phyloP scores from a whole-genome alignment of 2,888 invertebrate genomes.

The Neocrepidodera transversa region DNA sequence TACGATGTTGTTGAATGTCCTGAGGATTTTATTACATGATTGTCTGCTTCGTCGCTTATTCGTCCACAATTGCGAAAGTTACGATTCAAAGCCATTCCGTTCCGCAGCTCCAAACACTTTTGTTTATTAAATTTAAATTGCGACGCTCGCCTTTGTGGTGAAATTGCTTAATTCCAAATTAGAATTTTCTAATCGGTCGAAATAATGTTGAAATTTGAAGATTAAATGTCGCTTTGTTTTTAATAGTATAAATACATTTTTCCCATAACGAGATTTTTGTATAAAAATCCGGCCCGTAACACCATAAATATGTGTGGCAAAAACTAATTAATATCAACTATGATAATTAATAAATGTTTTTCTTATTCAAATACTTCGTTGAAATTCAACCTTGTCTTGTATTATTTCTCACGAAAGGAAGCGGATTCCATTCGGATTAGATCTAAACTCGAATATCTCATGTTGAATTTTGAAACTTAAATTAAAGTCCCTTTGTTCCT shows the following conservation, averaged over 20 bases:
- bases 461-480: conserved; percentile 27
- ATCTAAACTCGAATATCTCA: conserved; percentile 25
- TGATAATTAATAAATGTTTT: not conserved
- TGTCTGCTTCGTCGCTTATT: conserved; percentile 14
- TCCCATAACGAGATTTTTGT: too few species aligned
- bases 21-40: conserved; percentile 35
- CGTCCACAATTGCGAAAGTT: conserved; percentile 21
- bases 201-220: conserved; percentile 1
- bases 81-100: conserved; percentile 20
- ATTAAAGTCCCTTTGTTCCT: conserved; percentile 26
- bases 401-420: conserved; percentile 6
- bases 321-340: too few species aligned
- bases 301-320: too few species aligned
- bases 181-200: conserved; percentile 17
- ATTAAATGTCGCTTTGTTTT: conserved; percentile 6
- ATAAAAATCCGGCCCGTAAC: too few species aligned
- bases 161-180: conserved; percentile 19
- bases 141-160: conserved; percentile 7
- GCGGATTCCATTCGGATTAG: conserved; percentile 24
- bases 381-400: conserved; percentile 1
- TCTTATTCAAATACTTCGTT: not conserved
- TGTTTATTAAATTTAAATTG: conserved; percentile 28
- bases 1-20: conserved; percentile 36
- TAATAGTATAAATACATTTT: too few species aligned
- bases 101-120: conserved; percentile 13